A percentile compares a stretch with the other conserved stretches of the same genome.
These are phyloP conservation scores for Ochotona curzoniae DNA, from an alignment of 2,113 vertebrate species.

Conservation along the genomic window DNA sequence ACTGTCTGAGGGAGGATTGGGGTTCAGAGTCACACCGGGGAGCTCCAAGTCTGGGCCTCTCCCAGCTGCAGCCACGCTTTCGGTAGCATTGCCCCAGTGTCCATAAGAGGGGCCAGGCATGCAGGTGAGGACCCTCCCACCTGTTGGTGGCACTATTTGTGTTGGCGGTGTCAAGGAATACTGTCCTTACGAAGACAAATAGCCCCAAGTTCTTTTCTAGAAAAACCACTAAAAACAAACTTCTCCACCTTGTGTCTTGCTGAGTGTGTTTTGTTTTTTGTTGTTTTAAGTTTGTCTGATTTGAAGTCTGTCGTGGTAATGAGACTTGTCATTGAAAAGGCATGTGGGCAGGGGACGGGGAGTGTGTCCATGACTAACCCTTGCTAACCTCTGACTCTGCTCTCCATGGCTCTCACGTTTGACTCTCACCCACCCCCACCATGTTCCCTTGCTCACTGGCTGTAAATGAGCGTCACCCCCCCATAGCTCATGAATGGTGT, in stretches of 20 bases:
- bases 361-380: constrained; percentile 85
- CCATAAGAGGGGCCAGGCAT: constrained; percentile 18
- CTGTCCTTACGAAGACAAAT: constrained; percentile 83
- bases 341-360: constrained; percentile 84
- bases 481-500: constrained; percentile 78
- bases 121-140: constrained; percentile 45
- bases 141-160: constrained; percentile 41
- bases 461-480: constrained; percentile 68
- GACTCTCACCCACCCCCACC: constrained; percentile 73
- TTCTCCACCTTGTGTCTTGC: constrained; percentile 80
- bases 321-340: constrained; percentile 84
- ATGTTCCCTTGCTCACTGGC: constrained; percentile 80
- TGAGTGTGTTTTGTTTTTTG: constrained; percentile 71
- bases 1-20: constrained; percentile 69
- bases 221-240: constrained; percentile 58
- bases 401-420: constrained; percentile 81
- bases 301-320: constrained; percentile 77
- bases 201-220: constrained; percentile 8
- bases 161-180: constrained; percentile 82
- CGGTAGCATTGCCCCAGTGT: neutral
- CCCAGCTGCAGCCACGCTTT: neutral
- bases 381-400: constrained; percentile 84
- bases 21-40: constrained; percentile 12
- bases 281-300: constrained; percentile 78
- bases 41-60: neutral